Evolutionary conservation across 2,888 invertebrate genomes (phyloP).

Genomic region (Cryptocephalus primarius): DNA sequence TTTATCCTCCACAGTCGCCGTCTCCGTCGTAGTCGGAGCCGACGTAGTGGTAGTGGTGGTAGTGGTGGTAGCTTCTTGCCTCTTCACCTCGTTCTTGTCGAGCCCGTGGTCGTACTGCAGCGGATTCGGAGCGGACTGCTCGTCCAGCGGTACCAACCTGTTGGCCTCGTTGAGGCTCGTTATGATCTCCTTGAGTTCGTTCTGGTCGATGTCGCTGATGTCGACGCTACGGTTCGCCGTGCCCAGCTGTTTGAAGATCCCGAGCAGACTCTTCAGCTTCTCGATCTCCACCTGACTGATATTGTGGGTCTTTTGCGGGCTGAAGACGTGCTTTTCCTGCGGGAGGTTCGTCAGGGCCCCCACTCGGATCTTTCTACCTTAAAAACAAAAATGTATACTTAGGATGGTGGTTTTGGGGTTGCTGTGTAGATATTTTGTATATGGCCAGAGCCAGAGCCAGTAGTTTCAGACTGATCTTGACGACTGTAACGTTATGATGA

Average conservation of each 20-base stretch:
- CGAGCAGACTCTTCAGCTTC: constrained; percentile 38
- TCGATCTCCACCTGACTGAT: constrained; percentile 41
- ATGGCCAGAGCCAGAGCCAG: too few species aligned
- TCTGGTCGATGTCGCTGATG: constrained; percentile 33
- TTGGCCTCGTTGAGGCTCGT: constrained; percentile 22
- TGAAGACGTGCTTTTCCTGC: constrained; percentile 24
- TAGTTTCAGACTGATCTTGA: too few species aligned
- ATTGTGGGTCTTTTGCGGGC: constrained; percentile 23
- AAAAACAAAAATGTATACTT: constrained; percentile 1
- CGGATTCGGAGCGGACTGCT: constrained; percentile 34
- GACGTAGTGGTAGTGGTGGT: constrained; percentile 8
- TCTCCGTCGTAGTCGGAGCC: constrained; percentile 7
- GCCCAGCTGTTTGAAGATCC: constrained; percentile 38
- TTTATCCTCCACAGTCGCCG: constrained; percentile 25
- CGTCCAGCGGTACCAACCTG: constrained; percentile 23
- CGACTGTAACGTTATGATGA: too few species aligned
- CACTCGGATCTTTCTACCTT: constrained; percentile 7
- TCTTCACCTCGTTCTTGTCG: constrained; percentile 41
- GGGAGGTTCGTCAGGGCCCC: constrained; percentile 6
- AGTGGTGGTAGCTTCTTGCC: constrained; percentile 33
- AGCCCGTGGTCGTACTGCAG: constrained; percentile 27
- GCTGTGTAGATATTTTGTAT: background rate
- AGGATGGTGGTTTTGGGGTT: background rate
- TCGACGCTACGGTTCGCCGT: constrained; percentile 35
- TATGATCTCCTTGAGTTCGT: constrained; percentile 29